Conservation (phyloP, 2,888 invertebrate species). For the Gymnocheta viridis region DNA sequence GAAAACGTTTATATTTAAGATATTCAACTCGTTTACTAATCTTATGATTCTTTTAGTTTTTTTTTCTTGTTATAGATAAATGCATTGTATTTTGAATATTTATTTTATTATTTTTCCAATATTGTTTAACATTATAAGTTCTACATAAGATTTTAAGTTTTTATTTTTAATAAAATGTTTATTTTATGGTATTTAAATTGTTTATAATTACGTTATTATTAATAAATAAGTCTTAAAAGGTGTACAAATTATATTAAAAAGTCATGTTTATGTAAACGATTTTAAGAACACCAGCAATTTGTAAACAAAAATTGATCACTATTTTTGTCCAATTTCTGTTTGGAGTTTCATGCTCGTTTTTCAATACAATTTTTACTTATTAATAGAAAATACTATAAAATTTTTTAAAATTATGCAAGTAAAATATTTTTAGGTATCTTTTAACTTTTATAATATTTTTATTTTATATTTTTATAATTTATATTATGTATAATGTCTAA, state of each 20-base stretch:
- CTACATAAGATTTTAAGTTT: slow-evolving; percentile 9
- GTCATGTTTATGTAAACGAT: slow-evolving; percentile 22
- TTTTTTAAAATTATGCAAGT: slow-evolving; percentile 49
- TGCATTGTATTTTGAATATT: slow-evolving; percentile 47
- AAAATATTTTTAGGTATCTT: slow-evolving; percentile 36
- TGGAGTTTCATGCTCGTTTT: slow-evolving; percentile 8
- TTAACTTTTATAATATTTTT: slow-evolving; percentile 23
- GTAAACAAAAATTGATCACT: slow-evolving; percentile 14
- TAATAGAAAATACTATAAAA: slow-evolving; percentile 53
- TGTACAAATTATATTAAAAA: slow-evolving; percentile 39
- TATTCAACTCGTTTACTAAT: neutral
- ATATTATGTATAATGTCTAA: slow-evolving; percentile 16
- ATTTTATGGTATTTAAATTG: slow-evolving; percentile 28
- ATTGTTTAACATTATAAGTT: slow-evolving; percentile 37
- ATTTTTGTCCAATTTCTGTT: slow-evolving; percentile 19
- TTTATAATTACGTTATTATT: slow-evolving; percentile 49
- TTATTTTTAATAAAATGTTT: slow-evolving; percentile 45
- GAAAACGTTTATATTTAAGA: slow-evolving; percentile 44
- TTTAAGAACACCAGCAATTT: slow-evolving; percentile 14
- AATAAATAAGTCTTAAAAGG: slow-evolving; percentile 64
- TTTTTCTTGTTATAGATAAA: slow-evolving; percentile 47
- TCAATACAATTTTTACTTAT: slow-evolving; percentile 36
- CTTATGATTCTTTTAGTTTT: slow-evolving; percentile 18
- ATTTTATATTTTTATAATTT: slow-evolving; percentile 19
- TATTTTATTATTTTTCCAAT: slow-evolving; percentile 36